phyloP scores from a whole-genome alignment of 2,797 vertebrate genomes.

The Taenioides sp. region DNA sequence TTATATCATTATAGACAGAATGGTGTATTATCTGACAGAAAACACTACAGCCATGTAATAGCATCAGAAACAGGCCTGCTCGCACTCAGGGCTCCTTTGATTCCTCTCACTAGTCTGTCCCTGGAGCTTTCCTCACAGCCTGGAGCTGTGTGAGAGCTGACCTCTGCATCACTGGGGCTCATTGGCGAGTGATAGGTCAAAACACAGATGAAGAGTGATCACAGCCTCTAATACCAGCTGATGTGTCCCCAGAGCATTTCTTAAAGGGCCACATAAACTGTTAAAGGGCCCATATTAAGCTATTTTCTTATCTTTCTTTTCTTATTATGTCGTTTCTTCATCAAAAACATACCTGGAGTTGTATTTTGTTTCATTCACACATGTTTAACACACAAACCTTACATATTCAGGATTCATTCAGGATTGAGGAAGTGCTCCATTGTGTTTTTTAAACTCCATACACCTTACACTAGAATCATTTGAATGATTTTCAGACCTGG shows the following conservation, averaged over 20 bases:
- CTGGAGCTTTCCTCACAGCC: conserved; percentile 37
- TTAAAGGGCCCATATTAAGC: conserved; percentile 27
- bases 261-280: conserved; percentile 47
- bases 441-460: no score
- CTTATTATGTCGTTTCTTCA: no score
- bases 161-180: conserved; percentile 63
- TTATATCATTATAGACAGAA: neutral
- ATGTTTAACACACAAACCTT: no score
- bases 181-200: conserved; percentile 70
- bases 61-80: conserved; percentile 3
- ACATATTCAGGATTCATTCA: no score
- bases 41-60: neutral
- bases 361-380: no score
- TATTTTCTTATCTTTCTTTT: no score
- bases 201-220: conserved; percentile 75
- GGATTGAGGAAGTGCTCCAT: no score
- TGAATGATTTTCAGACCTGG: no score
- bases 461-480: no score
- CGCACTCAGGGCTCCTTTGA: conserved; percentile 9
- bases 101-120: conserved; percentile 41
- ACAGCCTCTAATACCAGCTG: conserved; percentile 66
- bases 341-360: no score
- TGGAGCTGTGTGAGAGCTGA: conserved; percentile 63
- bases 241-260: conserved; percentile 61
- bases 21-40: neutral